Base-by-base conservation (phyloP, 2,797 vertebrate genomes). In the Schizopygopsis malacanthus region DNA sequence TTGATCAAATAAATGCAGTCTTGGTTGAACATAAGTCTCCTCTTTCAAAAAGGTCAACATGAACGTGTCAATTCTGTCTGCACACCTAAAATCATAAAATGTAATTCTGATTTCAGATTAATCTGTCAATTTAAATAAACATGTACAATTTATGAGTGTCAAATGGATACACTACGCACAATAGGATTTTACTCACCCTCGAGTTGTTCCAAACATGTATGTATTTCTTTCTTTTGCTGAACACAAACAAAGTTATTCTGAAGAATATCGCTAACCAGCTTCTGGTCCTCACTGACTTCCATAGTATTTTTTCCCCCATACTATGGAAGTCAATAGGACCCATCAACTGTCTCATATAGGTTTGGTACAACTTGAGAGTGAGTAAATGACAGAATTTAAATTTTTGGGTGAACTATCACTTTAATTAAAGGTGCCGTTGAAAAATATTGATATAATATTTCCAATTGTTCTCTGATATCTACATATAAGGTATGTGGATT, bases 1-100 rank as follows among this genome's bases (percentile, higher is more conserved):
- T 33, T 65, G 16, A 45, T 11, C 8, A 79, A 79, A 79, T 65
- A 79, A 79, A 79, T 47, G 39, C 59, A 79, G 41, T n/a, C 41
- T 65, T 65, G 41, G 77, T 65, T 65, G 5, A 65, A 20, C 2
- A 41, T 39, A n/a, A 77, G 75, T 59, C 78, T 80, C 41, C 3
- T 65, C 41, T 65, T 65, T 61, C 6, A 6, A 79, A 41, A 22
- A 28, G 13, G n/a, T 28, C 13, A 47, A 47, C 13, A 47, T 25
- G 10, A 73, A 75, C 52, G 20, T n/a, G 37, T 71, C 10, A 71
- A 0, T 43, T 12, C 39, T 43, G 69, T 71, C 39, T 71, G 69
- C n/a, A 71, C 39, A 18, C 39, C 20, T 0, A 6, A 43, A 41
- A 43, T 47, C 71, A 43, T 71, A 71, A 70, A 70, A 20, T 41